A percentile compares a stretch with the other conserved stretches of the same genome.
These are phyloP conservation scores for Erythrocercus mccallii DNA, from an alignment of 2,113 vertebrate species.

Conservation along the genomic window DNA sequence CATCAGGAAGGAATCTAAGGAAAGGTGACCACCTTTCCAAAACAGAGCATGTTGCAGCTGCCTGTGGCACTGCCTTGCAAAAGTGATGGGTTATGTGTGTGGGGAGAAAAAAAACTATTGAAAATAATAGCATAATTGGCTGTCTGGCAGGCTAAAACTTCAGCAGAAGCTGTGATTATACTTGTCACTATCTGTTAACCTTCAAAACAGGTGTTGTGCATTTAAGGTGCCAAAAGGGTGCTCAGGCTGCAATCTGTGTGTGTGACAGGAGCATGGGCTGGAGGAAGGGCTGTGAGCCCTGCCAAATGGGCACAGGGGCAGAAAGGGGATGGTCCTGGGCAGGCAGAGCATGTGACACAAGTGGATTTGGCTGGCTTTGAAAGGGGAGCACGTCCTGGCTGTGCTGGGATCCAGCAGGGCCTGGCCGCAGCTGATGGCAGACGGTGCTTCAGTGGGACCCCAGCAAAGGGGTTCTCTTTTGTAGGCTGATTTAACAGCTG, in stretches of 20 bases:
- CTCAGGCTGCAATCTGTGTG: neutral
- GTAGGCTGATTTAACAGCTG: neutral
- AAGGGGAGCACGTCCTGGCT: accelerated
- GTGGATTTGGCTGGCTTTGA: neutral
- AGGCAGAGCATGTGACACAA: neutral
- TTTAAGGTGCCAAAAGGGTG: neutral
- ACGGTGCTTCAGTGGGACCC: neutral
- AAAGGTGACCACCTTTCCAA: neutral
- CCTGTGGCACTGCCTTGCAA: neutral
- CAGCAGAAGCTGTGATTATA: constrained; percentile 17
- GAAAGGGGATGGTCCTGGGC: neutral
- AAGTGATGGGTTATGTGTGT: neutral
- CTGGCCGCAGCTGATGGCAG: neutral
- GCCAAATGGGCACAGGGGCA: constrained; percentile 1
- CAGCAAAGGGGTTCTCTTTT: neutral
- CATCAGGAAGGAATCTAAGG: neutral
- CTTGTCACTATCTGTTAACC: constrained; percentile 52
- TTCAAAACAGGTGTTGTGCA: constrained; percentile 1
- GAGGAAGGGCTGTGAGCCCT: neutral
- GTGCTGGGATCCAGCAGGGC: neutral
- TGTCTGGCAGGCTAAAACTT: constrained; percentile 17
- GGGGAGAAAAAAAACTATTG: neutral
- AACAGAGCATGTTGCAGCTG: neutral
- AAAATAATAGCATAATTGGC: neutral
- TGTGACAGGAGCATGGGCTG: neutral